Evolutionary conservation across 2,797 vertebrate species (phyloP).

Genomic region (Prionace glauca): DNA sequence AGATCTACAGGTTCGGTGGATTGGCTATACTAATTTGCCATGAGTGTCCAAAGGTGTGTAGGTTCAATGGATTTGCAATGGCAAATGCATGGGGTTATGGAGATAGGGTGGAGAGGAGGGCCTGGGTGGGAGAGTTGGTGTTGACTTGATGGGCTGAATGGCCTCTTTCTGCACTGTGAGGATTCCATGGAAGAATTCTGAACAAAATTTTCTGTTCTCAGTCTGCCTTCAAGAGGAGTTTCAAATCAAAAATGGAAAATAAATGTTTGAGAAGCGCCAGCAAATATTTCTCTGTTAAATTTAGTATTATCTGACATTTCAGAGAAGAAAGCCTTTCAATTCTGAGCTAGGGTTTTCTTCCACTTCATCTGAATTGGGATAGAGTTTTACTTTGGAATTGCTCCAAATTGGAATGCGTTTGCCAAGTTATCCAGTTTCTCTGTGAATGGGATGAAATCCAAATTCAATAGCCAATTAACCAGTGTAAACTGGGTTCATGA

Average conservation of each 20-base stretch:
- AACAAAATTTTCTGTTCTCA: not conserved
- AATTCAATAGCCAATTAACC: slow-evolving; percentile 13
- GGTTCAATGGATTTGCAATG: no score
- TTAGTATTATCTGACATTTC: not conserved
- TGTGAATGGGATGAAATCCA: slow-evolving; percentile 28
- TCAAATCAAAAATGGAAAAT: not conserved
- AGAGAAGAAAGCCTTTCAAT: not conserved
- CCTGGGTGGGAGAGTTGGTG: no score
- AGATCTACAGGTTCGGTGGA: no score
- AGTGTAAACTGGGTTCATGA: slow-evolving; percentile 17
- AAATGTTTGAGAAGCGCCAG: not conserved
- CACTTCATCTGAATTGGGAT: slow-evolving; percentile 4
- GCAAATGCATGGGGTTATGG: no score
- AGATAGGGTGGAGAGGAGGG: no score
- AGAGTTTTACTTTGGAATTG: not conserved
- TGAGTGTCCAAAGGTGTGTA: no score
- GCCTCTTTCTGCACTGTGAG: no score
- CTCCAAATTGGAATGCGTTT: not conserved
- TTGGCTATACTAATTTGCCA: no score
- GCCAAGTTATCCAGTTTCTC: not conserved
- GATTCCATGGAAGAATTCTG: not conserved
- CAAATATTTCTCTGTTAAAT: slow-evolving; percentile 16
- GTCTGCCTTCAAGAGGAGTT: not conserved
- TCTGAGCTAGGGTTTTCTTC: not conserved
- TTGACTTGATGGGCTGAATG: no score